phyloP scores from a whole-genome alignment of 2,888 invertebrate genomes.

The Stramonita haemastoma region DNA sequence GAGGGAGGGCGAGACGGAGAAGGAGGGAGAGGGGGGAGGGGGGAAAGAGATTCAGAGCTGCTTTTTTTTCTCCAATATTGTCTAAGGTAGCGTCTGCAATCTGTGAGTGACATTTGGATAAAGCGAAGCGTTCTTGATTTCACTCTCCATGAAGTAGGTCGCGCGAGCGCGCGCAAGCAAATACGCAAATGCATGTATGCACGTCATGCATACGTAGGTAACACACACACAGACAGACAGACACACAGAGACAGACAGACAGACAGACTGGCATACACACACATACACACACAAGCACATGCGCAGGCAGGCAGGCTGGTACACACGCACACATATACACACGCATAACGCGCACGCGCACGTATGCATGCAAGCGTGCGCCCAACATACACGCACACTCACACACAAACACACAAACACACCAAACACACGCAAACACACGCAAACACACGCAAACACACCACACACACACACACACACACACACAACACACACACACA shows the following conservation, averaged over 20 bases:
- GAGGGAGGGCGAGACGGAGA: conserved; percentile 4
- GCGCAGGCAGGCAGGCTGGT: not conserved
- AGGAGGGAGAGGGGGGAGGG: not conserved
- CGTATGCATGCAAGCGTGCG: not conserved
- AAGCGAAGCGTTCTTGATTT: no score
- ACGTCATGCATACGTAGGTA: not conserved
- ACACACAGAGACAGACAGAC: not conserved
- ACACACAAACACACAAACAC: no score
- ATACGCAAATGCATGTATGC: not conserved
- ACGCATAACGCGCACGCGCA: not conserved
- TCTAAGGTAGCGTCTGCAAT: no score
- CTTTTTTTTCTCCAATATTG: not conserved
- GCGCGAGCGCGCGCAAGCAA: not conserved
- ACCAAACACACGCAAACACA: no score
- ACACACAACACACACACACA: not conserved
- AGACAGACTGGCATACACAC: not conserved
- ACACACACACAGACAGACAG: not conserved
- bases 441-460: no score
- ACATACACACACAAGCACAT: not conserved
- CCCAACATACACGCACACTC: no score
- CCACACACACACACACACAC: no score
- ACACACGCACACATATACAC: not conserved
- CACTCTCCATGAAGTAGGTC: no score
- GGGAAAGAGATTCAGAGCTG: not conserved
- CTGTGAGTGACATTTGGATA: no score